These are phyloP conservation scores for Eupeodes luniger DNA, from an alignment of 2,888 invertebrate species.

Conservation along the genomic window DNA sequence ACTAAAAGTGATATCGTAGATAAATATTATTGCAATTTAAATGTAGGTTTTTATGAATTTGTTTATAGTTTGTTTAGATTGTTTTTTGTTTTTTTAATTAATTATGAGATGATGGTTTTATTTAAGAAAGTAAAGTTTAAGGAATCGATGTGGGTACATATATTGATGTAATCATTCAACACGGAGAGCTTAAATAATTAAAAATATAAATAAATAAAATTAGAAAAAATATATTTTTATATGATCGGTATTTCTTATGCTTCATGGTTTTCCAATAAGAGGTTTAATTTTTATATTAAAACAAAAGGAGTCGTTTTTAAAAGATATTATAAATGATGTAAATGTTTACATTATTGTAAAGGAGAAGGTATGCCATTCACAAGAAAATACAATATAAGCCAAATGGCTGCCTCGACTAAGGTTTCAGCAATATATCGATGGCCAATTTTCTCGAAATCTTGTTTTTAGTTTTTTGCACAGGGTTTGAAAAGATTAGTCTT, in stretches of 20 bases:
- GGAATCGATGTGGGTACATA: slow-evolving; percentile 34
- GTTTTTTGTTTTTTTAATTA: slow-evolving; percentile 11
- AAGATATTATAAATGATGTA: no score
- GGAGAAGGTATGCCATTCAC: no score
- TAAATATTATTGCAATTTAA: slow-evolving; percentile 20
- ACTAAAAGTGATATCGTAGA: slow-evolving; percentile 48
- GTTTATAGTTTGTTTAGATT: slow-evolving; percentile 28
- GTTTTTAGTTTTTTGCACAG: no score
- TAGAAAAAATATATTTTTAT: background rate
- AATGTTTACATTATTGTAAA: no score
- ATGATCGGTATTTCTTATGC: background rate
- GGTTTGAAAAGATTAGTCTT: no score
- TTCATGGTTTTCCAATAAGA: background rate
- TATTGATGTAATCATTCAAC: slow-evolving; percentile 57
- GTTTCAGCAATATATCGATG: no score
- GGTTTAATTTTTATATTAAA: no score
- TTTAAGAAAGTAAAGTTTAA: slow-evolving; percentile 56
- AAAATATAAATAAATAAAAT: background rate
- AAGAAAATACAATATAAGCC: no score
- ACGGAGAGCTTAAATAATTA: slow-evolving; percentile 47
- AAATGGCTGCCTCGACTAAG: no score
- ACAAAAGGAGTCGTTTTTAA: no score
- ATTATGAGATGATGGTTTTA: slow-evolving; percentile 30
- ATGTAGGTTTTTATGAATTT: background rate
- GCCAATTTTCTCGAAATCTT: no score